Conservation (phyloP, 1,140 invertebrate genomes). For the Drosophila rufa region DNA sequence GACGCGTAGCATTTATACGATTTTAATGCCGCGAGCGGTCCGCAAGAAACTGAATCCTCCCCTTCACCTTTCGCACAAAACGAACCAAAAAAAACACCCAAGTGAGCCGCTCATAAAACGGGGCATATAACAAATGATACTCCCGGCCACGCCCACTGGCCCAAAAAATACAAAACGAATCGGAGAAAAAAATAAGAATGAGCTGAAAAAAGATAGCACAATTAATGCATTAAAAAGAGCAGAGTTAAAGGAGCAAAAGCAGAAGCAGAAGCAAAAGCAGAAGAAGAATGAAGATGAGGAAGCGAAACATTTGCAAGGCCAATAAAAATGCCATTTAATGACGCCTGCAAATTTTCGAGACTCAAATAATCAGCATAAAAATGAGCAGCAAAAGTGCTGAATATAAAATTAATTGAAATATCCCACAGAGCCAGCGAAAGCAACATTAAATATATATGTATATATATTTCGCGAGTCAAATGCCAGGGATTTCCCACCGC, state of each 20-base stretch:
- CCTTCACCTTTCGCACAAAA: conserved; percentile 1
- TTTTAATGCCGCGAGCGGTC: conserved; percentile 71
- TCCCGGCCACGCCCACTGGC: conserved; percentile 43
- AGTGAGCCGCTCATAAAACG: conserved; percentile 70
- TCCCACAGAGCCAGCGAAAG: conserved; percentile 18
- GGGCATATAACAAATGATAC: conserved; percentile 65
- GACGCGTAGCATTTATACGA: conserved; percentile 73
- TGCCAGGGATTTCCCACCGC: conserved; percentile 9
- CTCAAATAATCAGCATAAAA: conserved; percentile 75
- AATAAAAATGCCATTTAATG: conserved; percentile 76
- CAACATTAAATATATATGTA: background rate
- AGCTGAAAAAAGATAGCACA: conserved; percentile 37
- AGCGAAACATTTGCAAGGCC: conserved; percentile 61
- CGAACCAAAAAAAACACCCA: background rate
- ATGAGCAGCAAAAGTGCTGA: conserved; percentile 33
- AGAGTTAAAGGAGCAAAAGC: background rate
- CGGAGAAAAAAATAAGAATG: background rate
- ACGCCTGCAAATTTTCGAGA: conserved; percentile 72
- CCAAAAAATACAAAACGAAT: background rate
- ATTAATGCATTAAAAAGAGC: conserved; percentile 76
- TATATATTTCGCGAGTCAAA: conserved; percentile 14
- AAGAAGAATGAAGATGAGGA: conserved; percentile 4
- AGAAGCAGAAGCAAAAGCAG: no score
- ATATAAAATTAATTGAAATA: conserved; percentile 60
- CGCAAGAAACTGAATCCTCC: conserved; percentile 14